Evolutionary conservation across 2,113 vertebrate genomes (phyloP).

Genomic region (Ellobius talpinus): DNA sequence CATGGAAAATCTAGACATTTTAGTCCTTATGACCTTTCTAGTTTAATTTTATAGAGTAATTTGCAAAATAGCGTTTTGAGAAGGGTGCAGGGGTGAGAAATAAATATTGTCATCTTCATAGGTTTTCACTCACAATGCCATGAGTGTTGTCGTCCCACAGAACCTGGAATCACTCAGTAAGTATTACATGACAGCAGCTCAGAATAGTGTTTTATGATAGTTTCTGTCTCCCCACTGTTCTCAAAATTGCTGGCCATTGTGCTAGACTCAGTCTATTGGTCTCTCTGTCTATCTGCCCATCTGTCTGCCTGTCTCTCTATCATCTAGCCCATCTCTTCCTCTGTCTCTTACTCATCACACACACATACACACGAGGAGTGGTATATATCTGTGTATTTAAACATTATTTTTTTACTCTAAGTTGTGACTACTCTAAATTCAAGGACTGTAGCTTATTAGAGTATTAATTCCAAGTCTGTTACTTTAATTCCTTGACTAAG

Average conservation of each 20-base stretch:
- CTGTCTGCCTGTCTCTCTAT: not conserved
- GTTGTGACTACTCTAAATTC: not conserved
- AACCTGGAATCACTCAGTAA: not conserved
- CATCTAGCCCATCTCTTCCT: not conserved
- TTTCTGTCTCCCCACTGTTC: not conserved
- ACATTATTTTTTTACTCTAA: not conserved
- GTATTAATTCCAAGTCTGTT: not conserved
- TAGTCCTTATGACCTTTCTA: not conserved
- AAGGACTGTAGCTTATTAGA: not conserved
- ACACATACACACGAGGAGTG: not conserved
- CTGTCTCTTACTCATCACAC: not conserved
- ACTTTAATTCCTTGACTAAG: not conserved
- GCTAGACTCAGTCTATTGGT: not conserved
- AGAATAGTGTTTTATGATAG: not conserved
- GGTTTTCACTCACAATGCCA: not conserved
- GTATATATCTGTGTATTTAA: not conserved
- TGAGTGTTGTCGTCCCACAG: not conserved
- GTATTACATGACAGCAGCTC: not conserved
- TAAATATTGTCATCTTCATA: not conserved
- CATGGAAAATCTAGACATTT: not conserved
- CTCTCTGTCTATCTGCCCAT: not conserved
- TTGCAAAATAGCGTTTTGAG: not conserved
- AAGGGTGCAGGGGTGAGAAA: not conserved
- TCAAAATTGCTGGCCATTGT: not conserved
- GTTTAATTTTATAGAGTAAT: constrained; percentile 7